Evolutionary conservation across 2,797 vertebrate species (phyloP), one percentile per base, ranked within the genome.

Genomic region (Sebastes matsubarae): DNA sequence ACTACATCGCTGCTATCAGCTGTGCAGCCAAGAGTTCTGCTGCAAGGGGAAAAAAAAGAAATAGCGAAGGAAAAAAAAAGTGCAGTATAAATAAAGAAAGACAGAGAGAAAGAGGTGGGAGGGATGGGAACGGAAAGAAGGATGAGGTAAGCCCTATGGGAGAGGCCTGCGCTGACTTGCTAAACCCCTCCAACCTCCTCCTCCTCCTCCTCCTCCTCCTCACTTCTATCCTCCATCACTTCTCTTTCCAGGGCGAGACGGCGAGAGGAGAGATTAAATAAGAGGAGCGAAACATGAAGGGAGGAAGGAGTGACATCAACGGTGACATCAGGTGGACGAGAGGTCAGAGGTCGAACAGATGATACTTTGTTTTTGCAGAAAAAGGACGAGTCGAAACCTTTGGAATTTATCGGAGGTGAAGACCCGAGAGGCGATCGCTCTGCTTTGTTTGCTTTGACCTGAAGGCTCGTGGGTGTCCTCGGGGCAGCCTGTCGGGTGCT

Each of bases 141-240:
- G 78, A 92, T 93, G 92, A 95, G 88, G 90, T 93, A 89, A 93
- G 84, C 54, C 82, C 80, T 83, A 54, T 87, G 89, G 90, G 91
- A 90, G 84, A 91, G 79, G 77, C 34, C 73, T 68, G 64, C 10
- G 20, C 69, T 29, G 72, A 79, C 73, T 82, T 54, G 42, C 65
- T 81, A 81, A 84, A 80, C 25, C 68, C 83, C 77, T 81, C 68
- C 68, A 50, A 54, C 85, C 83, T 81, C 79, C 73, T 77, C 74
- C 54, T 68, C 78, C 32, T 32, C 32, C 32, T 30, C 27, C 75
- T 75, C 34, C 10, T 36, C 38, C 76, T 76, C 80, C 34, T 70
- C 27, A n/a, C 69, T 77, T 72, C 59, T 72, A 72, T 60, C 75
- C 75, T 87, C 63, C 72, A 38, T 81, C 61, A 16, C 66, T 74